phyloP scores from a whole-genome alignment of 2,888 invertebrate genomes.

The Alloscopus bannaensis region DNA sequence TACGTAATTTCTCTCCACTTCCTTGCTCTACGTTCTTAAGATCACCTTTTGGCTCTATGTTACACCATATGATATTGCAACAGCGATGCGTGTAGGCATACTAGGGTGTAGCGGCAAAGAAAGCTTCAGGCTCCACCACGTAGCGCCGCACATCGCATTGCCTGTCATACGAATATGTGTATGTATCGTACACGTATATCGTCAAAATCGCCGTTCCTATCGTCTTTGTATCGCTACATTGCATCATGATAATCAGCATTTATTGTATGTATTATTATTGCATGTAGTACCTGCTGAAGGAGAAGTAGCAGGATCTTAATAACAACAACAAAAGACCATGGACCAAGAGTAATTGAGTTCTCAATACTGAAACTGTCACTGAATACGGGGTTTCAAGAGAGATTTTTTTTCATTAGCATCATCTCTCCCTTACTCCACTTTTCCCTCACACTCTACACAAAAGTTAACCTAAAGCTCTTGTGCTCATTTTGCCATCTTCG shows the following conservation, averaged over 20 bases:
- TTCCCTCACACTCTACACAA: conserved; percentile 11
- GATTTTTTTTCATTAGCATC: conserved; percentile 1
- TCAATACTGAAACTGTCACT: conserved; percentile 56
- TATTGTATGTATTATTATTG: not conserved
- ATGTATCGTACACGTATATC: not conserved
- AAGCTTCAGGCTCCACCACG: conserved; percentile 1
- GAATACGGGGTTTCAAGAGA: conserved; percentile 25
- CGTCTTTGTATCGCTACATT: not conserved
- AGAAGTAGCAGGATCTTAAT: conserved; percentile 36
- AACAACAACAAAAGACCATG: conserved; percentile 23
- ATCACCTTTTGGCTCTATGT: no score
- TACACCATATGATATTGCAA: no score
- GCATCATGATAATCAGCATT: conserved; percentile 27
- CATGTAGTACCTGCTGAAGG: conserved; percentile 24
- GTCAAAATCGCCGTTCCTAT: not conserved
- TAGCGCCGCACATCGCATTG: not conserved
- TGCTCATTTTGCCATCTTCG: conserved; percentile 26
- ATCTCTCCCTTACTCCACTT: not conserved
- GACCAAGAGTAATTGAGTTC: conserved; percentile 51
- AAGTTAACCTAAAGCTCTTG: not conserved
- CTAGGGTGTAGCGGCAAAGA: not conserved
- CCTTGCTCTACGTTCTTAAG: no score
- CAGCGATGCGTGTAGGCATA: no score
- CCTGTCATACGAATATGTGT: not conserved
- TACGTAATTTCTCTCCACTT: no score